Evolutionary conservation across 2,888 invertebrate genomes (phyloP), one percentile per base, ranked within the genome.

Genomic region (Anarsia innoxiella): DNA sequence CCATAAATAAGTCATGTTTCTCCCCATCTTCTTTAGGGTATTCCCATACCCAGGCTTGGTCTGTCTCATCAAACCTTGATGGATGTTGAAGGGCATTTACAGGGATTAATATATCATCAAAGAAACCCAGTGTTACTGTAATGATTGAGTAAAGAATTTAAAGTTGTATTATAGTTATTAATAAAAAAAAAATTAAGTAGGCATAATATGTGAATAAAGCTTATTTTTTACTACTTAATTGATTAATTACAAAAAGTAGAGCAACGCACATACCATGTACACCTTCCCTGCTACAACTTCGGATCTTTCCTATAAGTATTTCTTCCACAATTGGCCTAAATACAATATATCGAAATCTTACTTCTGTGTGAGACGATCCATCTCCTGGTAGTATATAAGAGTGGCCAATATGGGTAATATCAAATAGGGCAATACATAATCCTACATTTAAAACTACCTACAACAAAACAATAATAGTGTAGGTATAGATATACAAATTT

Each of bases 31-130:
- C 93, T 36, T 91, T 89, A 14, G 94, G 93, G 69, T 97, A 98
- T 64, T 97, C 95, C 98, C 98, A 98, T 0, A 97, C 92, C 97
- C 97, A 98, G 0, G 93, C 92, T 78, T 97, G 95, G 74, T 93
- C 95, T 28, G 91, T 91, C 72, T 95, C 94, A 73, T 95, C 94
- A 74, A 97, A 99, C 52, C 93, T 89, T 0, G 96, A 95, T 1
- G 97, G 97, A 74, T 96, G 94, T 72, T 97, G 98, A 19, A 99
- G 79, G 25, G 94, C 92, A 61, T 93, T 91, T 0, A 95, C 92
- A 16, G 97, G 96, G 60, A 99, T 95, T 37, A 97, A 77, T 45
- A 99, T 96, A 65, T 99, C 99, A 79, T 97, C 97, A 70, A 97
- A 99, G 80, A 99, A 99, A 36, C 96, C 97, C 51, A 99, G 73